Base-by-base conservation (phyloP, 1,140 invertebrate species). In the Popillia japonica region DNA sequence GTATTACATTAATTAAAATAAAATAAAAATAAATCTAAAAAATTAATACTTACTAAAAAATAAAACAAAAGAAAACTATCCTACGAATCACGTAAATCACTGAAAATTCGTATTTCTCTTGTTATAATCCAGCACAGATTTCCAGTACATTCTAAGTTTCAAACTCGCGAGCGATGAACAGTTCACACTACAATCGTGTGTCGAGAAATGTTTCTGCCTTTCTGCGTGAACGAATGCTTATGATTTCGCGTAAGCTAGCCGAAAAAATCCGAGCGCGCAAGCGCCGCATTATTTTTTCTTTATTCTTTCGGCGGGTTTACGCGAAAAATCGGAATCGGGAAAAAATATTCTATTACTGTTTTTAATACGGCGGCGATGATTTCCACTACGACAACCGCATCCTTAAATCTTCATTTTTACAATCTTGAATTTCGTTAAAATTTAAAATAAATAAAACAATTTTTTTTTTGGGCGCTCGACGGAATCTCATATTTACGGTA, bases 21-120 rank as follows among this genome's bases (percentile, higher is more conserved):
- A 55, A 55, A 2, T 34, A 34, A 34, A 34, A 34, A 2, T 34
- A 34, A 34, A 34, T 34, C 27, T 1, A 34, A 34, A 34, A 34
- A 14, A 17, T 55, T n/a, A 17, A 55, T 55, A 55, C 48, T 55
- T 55, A 55, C 48, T 55, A 55, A 55, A 55, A 14, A 17, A 34
- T 34, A 55, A 55, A 55, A 55, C 48, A 55, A 55, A 55, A 55
- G 48, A 55, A 55, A 55, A 55, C 48, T 55, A 55, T 17, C 6
- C 6, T 55, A 17, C 48, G 7, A 55, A 55, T 14, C 48, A 55
- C 48, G 17, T 55, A n/a, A 17, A 17, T 55, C 48, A 55, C 48
- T 55, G 2, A 17, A 55, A 17, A 17, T 55, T 55, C 48, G 48
- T n/a, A 17, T 17, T 55, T 55, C 14, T 34, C 27, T 34, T 34